Percentiles rank a stretch among this genome's conserved stretches.
phyloP scores from a whole-genome alignment of 2,797 vertebrate species.

The Sarcophilus harrisii region DNA sequence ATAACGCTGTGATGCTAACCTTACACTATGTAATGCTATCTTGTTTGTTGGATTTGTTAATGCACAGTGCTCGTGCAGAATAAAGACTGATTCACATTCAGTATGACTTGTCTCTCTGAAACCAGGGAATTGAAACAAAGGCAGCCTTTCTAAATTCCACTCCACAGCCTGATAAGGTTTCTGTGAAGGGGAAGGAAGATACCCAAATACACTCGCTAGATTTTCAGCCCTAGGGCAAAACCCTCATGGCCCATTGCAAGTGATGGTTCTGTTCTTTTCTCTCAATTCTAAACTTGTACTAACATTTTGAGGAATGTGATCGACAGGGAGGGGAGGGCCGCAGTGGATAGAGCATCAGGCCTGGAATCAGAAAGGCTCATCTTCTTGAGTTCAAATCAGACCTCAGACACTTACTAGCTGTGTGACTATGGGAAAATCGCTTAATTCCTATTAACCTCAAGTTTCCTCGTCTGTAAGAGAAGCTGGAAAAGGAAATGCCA shows the following conservation, averaged over 20 bases:
- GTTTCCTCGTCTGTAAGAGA: not conserved
- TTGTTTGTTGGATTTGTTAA: constrained; percentile 92
- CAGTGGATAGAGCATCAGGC: not conserved
- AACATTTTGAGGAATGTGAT: constrained; percentile 2
- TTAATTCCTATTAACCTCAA: not conserved
- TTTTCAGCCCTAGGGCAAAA: not conserved
- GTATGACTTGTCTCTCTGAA: constrained; percentile 26
- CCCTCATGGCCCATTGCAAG: not conserved
- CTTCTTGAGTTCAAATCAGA: not conserved
- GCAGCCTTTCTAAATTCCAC: not conserved
- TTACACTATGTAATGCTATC: constrained; percentile 89
- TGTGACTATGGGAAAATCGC: not conserved
- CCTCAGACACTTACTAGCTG: not conserved
- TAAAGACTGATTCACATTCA: constrained; percentile 90
- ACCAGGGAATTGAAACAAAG: not conserved
- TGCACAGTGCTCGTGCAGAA: constrained; percentile 91
- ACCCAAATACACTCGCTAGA: not conserved
- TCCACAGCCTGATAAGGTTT: not conserved
- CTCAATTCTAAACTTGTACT: constrained; percentile 17
- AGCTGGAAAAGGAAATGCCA: not conserved
- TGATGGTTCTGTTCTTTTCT: not conserved
- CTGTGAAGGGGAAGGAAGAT: not conserved
- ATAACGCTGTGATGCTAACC: constrained; percentile 86
- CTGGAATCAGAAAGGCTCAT: not conserved
- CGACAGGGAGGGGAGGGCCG: not conserved